A percentile compares a stretch with the other conserved stretches of the same genome.
phyloP scores from a whole-genome alignment of 35 echinoderm and acorn worm genomes.

The Patiria miniata region DNA sequence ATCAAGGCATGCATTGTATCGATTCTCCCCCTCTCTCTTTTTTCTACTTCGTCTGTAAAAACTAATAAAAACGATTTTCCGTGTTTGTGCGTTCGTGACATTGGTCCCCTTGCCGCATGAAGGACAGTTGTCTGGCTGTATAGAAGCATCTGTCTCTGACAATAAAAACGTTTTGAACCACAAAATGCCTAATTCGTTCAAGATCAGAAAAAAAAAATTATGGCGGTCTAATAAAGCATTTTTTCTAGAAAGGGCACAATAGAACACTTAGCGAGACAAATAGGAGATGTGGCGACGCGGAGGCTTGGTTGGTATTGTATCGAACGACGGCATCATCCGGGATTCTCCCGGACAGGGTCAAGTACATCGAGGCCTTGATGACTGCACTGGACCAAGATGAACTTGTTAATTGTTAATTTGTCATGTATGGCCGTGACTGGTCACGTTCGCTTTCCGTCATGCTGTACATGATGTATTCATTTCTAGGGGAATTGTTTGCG shows the following conservation, averaged over 20 bases:
- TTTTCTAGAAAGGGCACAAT: neutral
- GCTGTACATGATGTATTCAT: too few relatives aligned
- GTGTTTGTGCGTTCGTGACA: neutral
- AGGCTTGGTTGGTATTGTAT: neutral
- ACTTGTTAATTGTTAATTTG: constrained; percentile 34
- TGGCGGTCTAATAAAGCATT: neutral
- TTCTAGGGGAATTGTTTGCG: too few relatives aligned
- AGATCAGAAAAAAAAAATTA: neutral
- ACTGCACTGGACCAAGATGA: neutral
- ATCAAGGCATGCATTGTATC: neutral
- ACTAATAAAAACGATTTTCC: neutral
- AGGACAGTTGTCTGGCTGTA: neutral
- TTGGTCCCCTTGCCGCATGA: neutral
- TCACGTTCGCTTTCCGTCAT: neutral
- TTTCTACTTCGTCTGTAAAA: neutral
- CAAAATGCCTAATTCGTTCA: neutral
- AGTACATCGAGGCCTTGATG: neutral
- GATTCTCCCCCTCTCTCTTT: neutral
- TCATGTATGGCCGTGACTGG: constrained; percentile 13
- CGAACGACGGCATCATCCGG: neutral
- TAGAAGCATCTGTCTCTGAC: neutral
- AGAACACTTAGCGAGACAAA: neutral
- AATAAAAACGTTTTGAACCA: neutral
- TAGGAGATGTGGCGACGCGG: neutral
- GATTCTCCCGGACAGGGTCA: neutral